phyloP scores from a whole-genome alignment of 2,888 invertebrate species.

The Keiferia lycopersicella region DNA sequence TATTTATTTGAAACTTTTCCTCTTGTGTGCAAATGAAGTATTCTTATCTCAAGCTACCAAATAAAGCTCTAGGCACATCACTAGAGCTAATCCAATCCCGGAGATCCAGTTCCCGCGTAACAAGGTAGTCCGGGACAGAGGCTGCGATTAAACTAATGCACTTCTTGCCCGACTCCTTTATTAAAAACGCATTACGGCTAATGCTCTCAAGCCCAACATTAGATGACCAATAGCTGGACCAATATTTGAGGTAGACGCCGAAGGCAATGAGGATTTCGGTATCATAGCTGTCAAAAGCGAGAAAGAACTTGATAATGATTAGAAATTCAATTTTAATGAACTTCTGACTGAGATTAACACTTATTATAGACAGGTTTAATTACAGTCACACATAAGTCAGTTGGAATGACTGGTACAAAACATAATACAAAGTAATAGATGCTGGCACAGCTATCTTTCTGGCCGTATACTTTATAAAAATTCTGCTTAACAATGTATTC shows the following conservation, averaged over 20 bases:
- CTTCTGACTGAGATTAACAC: constrained; percentile 8
- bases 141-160: constrained; percentile 69
- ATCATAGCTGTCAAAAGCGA: background rate
- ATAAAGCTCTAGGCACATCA: background rate
- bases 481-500: no score
- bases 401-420: no score
- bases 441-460: no score
- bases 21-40: no score
- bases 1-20: no score
- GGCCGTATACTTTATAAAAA: no score
- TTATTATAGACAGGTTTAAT: background rate
- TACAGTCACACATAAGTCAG: background rate
- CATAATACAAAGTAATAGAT: no score
- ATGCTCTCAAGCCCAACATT: constrained; percentile 44
- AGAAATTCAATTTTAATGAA: background rate
- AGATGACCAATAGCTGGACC: constrained; percentile 28
- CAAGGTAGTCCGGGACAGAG: constrained; percentile 49
- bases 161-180: constrained; percentile 58
- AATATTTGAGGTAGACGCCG: constrained; percentile 18
- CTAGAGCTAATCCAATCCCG: background rate
- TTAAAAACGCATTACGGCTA: constrained; percentile 68
- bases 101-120: constrained; percentile 45
- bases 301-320: constrained; percentile 9
- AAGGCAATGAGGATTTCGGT: background rate
- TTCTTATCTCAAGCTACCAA: background rate